Evolutionary conservation across 2,113 vertebrate species (phyloP), one percentile per base, ranked within the genome.

Genomic region (Austrofundulus limnaeus): DNA sequence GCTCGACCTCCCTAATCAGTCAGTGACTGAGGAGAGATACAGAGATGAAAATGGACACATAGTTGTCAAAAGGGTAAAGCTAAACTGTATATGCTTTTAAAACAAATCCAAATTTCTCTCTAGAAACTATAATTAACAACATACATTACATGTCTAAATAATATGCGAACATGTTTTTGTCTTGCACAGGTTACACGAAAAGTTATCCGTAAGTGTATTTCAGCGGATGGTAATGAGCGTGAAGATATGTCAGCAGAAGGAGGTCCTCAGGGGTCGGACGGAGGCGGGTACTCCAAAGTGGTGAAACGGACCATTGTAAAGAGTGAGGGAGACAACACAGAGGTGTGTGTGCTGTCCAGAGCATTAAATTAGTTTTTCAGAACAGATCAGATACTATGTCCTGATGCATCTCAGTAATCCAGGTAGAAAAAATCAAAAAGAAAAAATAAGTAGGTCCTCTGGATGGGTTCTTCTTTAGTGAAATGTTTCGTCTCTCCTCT

Each of bases 21-120:
- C 93, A 0, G 94, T 94, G 76, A 94, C 93, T 4, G 94, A 97
- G 64, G 95, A 97, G 83, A 93, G 93, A 19, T 96, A 95, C 42
- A 87, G 77, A 23, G 95, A 97, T 66, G 94, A 96, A 84, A 89
- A 94, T 12, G 95, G 94, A 38, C 94, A 94, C 80, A 91, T 82
- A 1, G 93, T 96, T 70, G 89, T 96, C 13, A 98, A 93, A 82
- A 95, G 93, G 95, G 96, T 97, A 95, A 67, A 47, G 17, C 1
- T 59, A 66, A 1, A 69, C 45, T 49, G 10, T 51, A n/a, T n/a
- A n/a, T n/a, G n/a, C n/a, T n/a, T n/a, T n/a, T n/a, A n/a, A n/a
- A n/a, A n/a, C n/a, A n/a, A n/a, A n/a, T n/a, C n/a, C n/a, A n/a
- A n/a, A n/a, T 28, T 28, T 28, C 28, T 28, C 28, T 28, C 28